These are phyloP conservation scores for Stegostoma tigrinum DNA, from an alignment of 2,113 vertebrate genomes.

Conservation along the genomic window DNA sequence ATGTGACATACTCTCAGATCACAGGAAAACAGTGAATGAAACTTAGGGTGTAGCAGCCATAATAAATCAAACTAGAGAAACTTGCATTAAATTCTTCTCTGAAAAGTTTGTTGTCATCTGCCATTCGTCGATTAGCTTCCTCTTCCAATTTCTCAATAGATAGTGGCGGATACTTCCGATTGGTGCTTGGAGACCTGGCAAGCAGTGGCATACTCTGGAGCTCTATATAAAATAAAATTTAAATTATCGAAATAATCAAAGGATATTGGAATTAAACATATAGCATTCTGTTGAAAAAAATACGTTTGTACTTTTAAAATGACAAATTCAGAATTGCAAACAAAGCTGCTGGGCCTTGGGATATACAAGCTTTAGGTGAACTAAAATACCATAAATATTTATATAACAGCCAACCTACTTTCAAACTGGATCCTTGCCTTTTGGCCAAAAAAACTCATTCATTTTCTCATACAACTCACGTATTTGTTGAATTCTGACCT, in stretches of 20 bases:
- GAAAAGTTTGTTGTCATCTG: slow-evolving; percentile 97
- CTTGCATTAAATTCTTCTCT: slow-evolving; percentile 92
- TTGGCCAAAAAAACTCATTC: too few relatives aligned
- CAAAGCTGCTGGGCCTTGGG: neutral
- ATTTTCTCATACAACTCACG: too few relatives aligned
- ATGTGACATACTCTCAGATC: neutral
- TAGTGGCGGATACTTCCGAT: slow-evolving; percentile 92
- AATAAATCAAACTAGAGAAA: neutral
- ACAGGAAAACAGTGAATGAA: neutral
- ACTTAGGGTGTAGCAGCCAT: neutral
- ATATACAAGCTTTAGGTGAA: neutral
- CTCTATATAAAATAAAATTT: slow-evolving; percentile 57
- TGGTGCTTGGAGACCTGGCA: slow-evolving; percentile 93
- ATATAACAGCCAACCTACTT: too few relatives aligned
- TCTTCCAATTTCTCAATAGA: slow-evolving; percentile 92
- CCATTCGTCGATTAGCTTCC: slow-evolving; percentile 95
- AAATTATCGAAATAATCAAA: neutral
- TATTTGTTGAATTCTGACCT: too few relatives aligned
- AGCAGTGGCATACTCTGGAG: slow-evolving; percentile 92
- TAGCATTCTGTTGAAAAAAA: neutral
- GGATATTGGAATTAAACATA: neutral
- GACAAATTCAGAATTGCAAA: neutral
- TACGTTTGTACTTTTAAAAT: neutral
- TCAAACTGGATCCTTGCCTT: too few relatives aligned
- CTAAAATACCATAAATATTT: neutral